Percentiles rank a stretch among this genome's conserved stretches.
phyloP scores from a whole-genome alignment of 2,797 vertebrate genomes.

The Anabacerthia variegaticeps region DNA sequence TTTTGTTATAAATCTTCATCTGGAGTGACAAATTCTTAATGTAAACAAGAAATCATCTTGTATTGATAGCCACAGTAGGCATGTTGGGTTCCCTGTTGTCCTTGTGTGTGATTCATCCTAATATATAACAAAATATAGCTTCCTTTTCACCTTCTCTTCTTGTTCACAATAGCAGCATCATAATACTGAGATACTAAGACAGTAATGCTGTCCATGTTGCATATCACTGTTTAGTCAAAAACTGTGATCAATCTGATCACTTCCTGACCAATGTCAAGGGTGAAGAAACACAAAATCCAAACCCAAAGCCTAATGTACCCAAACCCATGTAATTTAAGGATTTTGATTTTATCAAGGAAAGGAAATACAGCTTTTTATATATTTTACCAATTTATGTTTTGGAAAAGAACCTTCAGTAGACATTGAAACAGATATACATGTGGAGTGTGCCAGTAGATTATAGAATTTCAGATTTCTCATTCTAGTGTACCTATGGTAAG shows the following conservation, averaged over 20 bases:
- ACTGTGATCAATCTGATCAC: not conserved
- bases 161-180: not conserved
- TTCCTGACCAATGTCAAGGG: not conserved
- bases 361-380: not conserved
- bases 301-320: not conserved
- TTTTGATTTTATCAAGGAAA: not conserved
- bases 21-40: not conserved
- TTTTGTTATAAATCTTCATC: not conserved
- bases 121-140: not conserved
- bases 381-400: not conserved
- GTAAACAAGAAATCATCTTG: not conserved
- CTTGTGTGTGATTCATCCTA: not conserved
- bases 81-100: not conserved
- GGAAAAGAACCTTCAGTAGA: not conserved
- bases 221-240: not conserved
- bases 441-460: not conserved
- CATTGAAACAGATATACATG: not conserved
- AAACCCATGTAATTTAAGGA: not conserved
- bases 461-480: not conserved
- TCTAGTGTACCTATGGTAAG: not conserved
- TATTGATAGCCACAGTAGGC: not conserved
- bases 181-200: not conserved
- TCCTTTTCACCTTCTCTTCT: not conserved
- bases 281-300: not conserved
- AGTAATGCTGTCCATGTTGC: not conserved